A percentile compares a stretch with the other conserved stretches of the same genome.
Evolutionary conservation across 2,888 invertebrate genomes (phyloP).

Genomic region (Theretra japonica): DNA sequence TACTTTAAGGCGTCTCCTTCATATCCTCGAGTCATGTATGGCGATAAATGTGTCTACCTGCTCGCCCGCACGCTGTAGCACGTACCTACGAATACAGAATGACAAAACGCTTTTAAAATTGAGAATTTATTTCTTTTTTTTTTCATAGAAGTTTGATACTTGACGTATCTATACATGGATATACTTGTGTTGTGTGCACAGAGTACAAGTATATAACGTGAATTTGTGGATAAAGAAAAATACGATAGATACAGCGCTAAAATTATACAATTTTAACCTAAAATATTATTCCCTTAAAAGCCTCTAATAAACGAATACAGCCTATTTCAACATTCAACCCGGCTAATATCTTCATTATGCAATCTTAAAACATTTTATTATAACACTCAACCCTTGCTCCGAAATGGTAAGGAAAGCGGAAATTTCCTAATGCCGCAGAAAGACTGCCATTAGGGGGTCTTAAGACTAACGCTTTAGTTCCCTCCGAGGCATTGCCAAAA

Average conservation of each 20-base stretch:
- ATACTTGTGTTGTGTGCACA: neutral
- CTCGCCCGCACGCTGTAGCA: constrained; percentile 40
- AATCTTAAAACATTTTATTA: constrained; percentile 54
- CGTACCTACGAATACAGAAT: constrained; percentile 55
- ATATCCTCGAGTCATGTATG: constrained; percentile 30
- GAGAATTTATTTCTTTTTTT: constrained; percentile 28
- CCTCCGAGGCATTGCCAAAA: constrained; percentile 74
- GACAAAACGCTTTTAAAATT: constrained; percentile 53
- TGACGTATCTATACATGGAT: too few species aligned
- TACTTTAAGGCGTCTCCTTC: constrained; percentile 25
- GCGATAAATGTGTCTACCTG: constrained; percentile 54
- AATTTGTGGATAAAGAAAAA: too few species aligned
- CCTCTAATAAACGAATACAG: constrained; percentile 11
- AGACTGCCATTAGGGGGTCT: constrained; percentile 78
- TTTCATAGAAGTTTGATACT: neutral
- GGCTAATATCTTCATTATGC: constrained; percentile 35
- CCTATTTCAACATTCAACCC: constrained; percentile 27
- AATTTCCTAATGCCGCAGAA: constrained; percentile 70
- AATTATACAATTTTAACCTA: too few species aligned
- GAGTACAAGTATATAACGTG: too few species aligned
- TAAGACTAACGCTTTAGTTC: constrained; percentile 76
- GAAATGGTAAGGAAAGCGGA: constrained; percentile 49
- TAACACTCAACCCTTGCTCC: constrained; percentile 67
- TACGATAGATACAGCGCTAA: too few species aligned
- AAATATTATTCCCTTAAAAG: neutral